A percentile compares a stretch with the other conserved stretches of the same genome.
These are phyloP conservation scores for Drosophila demipolita DNA, from an alignment of 2,888 invertebrate genomes.

Conservation along the genomic window DNA sequence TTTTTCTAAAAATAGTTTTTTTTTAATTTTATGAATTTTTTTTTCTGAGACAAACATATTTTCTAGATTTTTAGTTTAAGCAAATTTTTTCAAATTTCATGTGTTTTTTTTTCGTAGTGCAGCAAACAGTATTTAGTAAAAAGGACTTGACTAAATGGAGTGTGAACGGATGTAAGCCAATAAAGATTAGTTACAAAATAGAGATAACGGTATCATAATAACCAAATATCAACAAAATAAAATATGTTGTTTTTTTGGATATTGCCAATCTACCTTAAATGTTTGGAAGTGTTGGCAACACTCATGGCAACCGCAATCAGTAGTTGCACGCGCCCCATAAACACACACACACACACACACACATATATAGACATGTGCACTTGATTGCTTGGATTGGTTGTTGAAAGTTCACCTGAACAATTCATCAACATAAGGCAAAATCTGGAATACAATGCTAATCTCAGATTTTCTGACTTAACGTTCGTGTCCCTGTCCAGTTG, in stretches of 20 bases:
- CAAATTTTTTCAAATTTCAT: background rate
- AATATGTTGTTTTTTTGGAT: background rate
- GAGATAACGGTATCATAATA: background rate
- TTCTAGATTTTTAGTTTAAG: background rate
- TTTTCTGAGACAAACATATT: background rate
- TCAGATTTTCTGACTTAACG: conserved; percentile 14
- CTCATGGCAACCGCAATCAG: background rate
- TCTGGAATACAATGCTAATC: conserved; percentile 42
- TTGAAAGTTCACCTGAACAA: conserved; percentile 22
- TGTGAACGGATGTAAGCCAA: background rate
- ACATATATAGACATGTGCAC: conserved; percentile 1
- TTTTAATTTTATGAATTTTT: background rate
- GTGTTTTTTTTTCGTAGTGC: background rate
- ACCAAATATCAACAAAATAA: background rate
- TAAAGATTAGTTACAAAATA: conserved; percentile 1
- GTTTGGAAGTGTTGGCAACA: background rate
- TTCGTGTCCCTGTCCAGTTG: conserved; percentile 55
- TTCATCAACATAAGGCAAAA: conserved; percentile 27
- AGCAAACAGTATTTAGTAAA: background rate
- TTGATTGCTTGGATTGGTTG: conserved; percentile 16
- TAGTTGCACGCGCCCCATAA: background rate
- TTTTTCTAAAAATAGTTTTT: background rate
- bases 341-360: background rate
- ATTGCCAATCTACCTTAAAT: too few species aligned
- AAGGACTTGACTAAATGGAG: background rate